These are phyloP conservation scores for Onthophagus sagittarius DNA, from an alignment of 2,888 invertebrate species.

Conservation along the genomic window DNA sequence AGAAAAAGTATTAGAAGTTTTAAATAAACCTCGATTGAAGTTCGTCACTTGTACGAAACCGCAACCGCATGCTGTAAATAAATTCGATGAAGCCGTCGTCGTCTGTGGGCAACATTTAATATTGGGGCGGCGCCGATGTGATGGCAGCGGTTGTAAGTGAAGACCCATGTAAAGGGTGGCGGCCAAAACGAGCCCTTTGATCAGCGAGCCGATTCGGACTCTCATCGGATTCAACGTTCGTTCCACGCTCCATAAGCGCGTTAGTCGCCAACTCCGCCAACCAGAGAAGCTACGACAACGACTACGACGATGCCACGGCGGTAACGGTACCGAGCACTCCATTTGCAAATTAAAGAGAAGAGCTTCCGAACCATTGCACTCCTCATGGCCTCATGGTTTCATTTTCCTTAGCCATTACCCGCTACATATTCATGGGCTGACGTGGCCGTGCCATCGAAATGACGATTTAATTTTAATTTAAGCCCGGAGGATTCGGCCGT, in stretches of 20 bases:
- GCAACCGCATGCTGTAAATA: not conserved
- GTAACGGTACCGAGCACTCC: slow-evolving; percentile 38
- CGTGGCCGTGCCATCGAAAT: slow-evolving; percentile 23
- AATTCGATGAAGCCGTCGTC: not conserved
- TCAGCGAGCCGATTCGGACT: slow-evolving; percentile 36
- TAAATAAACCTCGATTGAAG: not conserved
- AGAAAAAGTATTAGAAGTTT: not conserved
- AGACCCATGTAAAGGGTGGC: slow-evolving; percentile 23
- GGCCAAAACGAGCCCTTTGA: slow-evolving; percentile 33
- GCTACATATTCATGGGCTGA: slow-evolving; percentile 37
- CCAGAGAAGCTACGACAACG: not conserved
- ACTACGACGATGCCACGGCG: not conserved
- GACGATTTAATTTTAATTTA: slow-evolving; percentile 28
- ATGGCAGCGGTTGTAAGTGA: slow-evolving; percentile 15
- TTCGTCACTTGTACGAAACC: not conserved
- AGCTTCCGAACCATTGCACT: slow-evolving; percentile 45
- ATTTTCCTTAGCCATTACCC: slow-evolving; percentile 36
- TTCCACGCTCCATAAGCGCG: slow-evolving; percentile 36
- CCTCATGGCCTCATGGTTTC: slow-evolving; percentile 40
- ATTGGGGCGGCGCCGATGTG: not conserved
- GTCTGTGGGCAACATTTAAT: not conserved
- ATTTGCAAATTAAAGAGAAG: slow-evolving; percentile 49
- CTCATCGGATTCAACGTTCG: slow-evolving; percentile 26
- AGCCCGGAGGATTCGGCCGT: slow-evolving; percentile 21
- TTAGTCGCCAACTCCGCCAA: slow-evolving; percentile 26